These are phyloP conservation scores for Drosophila saltans DNA, from an alignment of 1,140 invertebrate species.

Conservation along the genomic window DNA sequence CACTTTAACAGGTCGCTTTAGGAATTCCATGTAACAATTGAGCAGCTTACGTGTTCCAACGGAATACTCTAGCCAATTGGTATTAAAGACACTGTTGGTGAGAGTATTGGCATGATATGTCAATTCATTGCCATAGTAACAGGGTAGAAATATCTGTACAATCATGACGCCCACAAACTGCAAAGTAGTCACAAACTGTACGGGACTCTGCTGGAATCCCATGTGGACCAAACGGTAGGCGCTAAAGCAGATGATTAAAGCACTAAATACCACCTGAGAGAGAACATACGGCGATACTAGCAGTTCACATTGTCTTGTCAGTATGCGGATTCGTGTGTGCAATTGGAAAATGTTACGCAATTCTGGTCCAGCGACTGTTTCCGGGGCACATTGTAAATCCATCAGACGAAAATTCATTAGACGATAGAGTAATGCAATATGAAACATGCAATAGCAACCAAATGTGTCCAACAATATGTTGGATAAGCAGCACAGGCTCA, in stretches of 20 bases:
- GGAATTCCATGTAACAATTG: conserved; percentile 70
- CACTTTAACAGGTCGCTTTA: conserved; percentile 63
- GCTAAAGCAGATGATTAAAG: conserved; percentile 74
- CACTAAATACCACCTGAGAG: conserved; percentile 69
- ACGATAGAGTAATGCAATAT: conserved; percentile 59
- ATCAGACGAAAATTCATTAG: conserved; percentile 55
- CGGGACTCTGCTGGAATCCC: conserved; percentile 59
- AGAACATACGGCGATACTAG: conserved; percentile 66
- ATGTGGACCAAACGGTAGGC: conserved; percentile 64
- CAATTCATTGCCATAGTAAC: conserved; percentile 73
- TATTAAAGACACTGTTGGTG: conserved; percentile 61
- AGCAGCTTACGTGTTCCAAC: conserved; percentile 65
- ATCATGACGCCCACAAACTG: conserved; percentile 70
- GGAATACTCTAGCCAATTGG: conserved; percentile 71
- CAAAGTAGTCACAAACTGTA: conserved; percentile 62
- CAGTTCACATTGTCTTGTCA: conserved; percentile 49
- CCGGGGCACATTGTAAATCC: conserved; percentile 26
- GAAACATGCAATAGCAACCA: conserved; percentile 71
- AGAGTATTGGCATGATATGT: conserved; percentile 59
- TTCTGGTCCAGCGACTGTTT: conserved; percentile 38
- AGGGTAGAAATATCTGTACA: conserved; percentile 72
- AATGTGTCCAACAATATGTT: conserved; percentile 63
- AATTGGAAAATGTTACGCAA: conserved; percentile 48
- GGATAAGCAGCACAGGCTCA: conserved; percentile 62
- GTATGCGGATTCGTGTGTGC: conserved; percentile 33